Evolutionary conservation across 1,140 invertebrate genomes (phyloP).

Genomic region (Penaeus chinensis): DNA sequence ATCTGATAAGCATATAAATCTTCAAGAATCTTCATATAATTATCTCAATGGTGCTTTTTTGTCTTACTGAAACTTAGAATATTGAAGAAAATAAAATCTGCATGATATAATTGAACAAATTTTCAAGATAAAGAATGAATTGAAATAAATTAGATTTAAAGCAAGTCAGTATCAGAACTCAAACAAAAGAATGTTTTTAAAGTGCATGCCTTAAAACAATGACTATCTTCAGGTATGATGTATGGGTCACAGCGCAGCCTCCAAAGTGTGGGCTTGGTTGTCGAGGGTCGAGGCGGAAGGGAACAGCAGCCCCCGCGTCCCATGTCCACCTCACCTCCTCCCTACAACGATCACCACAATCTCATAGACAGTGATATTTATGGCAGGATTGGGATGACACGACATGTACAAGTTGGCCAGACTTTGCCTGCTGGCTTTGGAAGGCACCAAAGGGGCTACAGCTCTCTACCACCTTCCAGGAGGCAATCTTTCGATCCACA

Average conservation of each 20-base stretch:
- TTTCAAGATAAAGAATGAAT: too few species aligned
- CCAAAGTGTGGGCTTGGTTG: constrained; percentile 57
- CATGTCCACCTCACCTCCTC: constrained; percentile 61
- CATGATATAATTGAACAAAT: too few species aligned
- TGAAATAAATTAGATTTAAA: neutral
- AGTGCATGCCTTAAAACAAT: constrained; percentile 3
- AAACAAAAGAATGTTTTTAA: neutral
- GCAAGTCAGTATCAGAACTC: neutral
- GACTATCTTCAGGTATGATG: constrained; percentile 48
- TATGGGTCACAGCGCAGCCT: constrained; percentile 63
- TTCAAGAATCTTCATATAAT: too few species aligned
- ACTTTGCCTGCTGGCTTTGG: constrained; percentile 62
- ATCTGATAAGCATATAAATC: too few species aligned
- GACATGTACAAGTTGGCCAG: constrained; percentile 61
- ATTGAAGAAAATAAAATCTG: too few species aligned
- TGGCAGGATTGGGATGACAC: constrained; percentile 63
- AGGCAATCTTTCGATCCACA: constrained; percentile 44
- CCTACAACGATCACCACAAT: constrained; percentile 53
- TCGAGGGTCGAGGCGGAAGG: constrained; percentile 45
- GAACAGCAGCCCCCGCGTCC: constrained; percentile 54
- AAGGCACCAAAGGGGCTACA: constrained; percentile 57
- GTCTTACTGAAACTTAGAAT: too few species aligned
- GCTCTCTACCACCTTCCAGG: constrained; percentile 57
- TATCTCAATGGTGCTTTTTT: too few species aligned
- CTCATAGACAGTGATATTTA: constrained; percentile 63